Evolutionary conservation across 2,797 vertebrate species (phyloP).

Genomic region (Florisuga fusca): DNA sequence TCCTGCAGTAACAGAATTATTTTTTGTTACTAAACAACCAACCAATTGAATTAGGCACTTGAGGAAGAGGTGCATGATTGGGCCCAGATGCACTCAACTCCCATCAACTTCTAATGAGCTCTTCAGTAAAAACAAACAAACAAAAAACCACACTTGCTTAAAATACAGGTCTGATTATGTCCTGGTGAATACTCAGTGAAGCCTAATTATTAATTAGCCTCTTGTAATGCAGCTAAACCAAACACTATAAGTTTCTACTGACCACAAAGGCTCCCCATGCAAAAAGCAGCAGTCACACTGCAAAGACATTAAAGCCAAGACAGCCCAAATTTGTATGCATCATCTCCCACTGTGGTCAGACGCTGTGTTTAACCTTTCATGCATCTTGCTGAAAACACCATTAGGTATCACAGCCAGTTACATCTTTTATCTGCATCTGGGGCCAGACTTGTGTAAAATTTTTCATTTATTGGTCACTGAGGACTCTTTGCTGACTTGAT

Average conservation of each 20-base stretch:
- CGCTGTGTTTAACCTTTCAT: background rate
- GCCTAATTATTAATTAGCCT: background rate
- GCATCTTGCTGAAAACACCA: background rate
- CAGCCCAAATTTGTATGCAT: background rate
- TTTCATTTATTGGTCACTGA: background rate
- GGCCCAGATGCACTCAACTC: background rate
- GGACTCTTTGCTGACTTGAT: background rate
- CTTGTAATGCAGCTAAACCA: background rate
- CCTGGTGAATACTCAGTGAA: background rate
- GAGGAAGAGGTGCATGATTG: background rate
- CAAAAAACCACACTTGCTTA: rapidly evolving
- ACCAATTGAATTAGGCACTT: background rate
- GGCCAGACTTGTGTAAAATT: background rate
- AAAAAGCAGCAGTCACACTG: background rate
- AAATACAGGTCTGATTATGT: background rate
- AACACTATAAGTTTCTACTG: background rate
- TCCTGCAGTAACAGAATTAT: background rate
- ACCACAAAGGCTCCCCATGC: background rate
- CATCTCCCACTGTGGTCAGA: background rate
- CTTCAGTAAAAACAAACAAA: background rate
- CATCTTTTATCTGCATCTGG: background rate
- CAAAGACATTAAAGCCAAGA: background rate
- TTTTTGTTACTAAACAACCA: constrained; percentile 28
- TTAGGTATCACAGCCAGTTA: background rate
- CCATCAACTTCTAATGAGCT: background rate